phyloP scores from a whole-genome alignment of 53 echinoderm and acorn worm species.

The Arbacia lixula region DNA sequence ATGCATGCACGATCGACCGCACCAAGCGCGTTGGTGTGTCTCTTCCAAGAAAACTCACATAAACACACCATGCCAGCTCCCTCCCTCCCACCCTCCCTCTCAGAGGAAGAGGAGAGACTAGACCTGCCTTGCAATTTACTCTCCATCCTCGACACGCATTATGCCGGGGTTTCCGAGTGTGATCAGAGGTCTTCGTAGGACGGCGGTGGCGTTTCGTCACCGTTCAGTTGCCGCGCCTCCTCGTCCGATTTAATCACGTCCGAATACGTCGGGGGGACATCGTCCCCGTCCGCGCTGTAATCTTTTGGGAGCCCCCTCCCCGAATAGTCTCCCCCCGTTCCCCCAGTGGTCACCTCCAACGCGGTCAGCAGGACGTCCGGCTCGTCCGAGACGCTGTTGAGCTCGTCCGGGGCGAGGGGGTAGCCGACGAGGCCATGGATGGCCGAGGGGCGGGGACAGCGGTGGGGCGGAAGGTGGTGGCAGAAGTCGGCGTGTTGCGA shows the following conservation, averaged over 20 bases:
- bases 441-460: conserved; percentile 77
- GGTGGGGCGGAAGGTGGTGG: conserved; percentile 77
- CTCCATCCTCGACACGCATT: no score
- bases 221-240: conserved; percentile 16
- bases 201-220: conserved; percentile 84
- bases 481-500: conserved; percentile 77
- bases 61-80: no score
- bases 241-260: conserved; percentile 70
- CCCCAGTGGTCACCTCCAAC: not conserved
- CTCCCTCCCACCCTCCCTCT: no score
- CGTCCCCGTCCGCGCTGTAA: conserved; percentile 6
- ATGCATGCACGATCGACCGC: no score
- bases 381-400: not conserved
- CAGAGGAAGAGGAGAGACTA: no score
- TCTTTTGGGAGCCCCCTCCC: conserved; percentile 2
- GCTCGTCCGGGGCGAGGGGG: not conserved
- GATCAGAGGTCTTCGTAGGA: conserved; percentile 79
- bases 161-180: no score
- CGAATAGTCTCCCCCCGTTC: not conserved
- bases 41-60: no score
- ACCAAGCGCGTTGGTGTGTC: no score
- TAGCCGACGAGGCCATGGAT: conserved; percentile 69
- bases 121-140: no score
- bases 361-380: conserved; percentile 37
- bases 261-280: conserved; percentile 76